Evolutionary conservation across 1,140 invertebrate genomes (phyloP).

Genomic region (Piezodorus guildinii): DNA sequence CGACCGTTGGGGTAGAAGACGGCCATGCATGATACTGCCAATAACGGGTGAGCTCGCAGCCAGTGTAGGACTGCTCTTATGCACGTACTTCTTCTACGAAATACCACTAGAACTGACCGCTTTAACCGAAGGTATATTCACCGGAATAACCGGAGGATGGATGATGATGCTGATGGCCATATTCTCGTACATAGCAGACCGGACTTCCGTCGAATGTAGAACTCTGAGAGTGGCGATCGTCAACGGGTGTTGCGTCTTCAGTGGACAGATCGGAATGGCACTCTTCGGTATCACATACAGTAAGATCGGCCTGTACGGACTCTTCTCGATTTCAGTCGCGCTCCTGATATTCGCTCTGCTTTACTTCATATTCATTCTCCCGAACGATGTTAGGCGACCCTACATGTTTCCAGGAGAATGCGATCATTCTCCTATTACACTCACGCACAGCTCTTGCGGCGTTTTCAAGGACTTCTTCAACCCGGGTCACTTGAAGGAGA

Average conservation of each 20-base stretch:
- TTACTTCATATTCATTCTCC: neutral
- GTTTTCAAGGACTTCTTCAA: neutral
- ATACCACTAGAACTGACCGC: constrained; percentile 61
- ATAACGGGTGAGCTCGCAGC: constrained; percentile 68
- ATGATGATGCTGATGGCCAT: constrained; percentile 83
- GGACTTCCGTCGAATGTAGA: constrained; percentile 64
- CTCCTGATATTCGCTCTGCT: neutral
- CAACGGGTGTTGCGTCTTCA: constrained; percentile 66
- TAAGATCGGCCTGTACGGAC: constrained; percentile 66
- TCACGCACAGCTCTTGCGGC: too few species aligned
- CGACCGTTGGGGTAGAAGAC: constrained; percentile 49
- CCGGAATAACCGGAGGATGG: constrained; percentile 68
- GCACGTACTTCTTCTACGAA: constrained; percentile 56
- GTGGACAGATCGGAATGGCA: constrained; percentile 48
- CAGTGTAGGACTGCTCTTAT: constrained; percentile 59
- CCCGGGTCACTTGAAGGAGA: neutral
- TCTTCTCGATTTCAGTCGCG: constrained; percentile 57
- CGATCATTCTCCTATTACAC: too few species aligned
- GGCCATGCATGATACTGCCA: constrained; percentile 71
- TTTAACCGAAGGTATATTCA: constrained; percentile 61
- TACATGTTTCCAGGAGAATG: neutral
- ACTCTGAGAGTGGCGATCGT: constrained; percentile 69
- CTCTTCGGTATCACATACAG: constrained; percentile 35
- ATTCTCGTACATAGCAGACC: constrained; percentile 79
- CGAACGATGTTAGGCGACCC: too few species aligned